Evolutionary conservation across 2,888 invertebrate species (phyloP).

Genomic region (Micropterix aruncella): DNA sequence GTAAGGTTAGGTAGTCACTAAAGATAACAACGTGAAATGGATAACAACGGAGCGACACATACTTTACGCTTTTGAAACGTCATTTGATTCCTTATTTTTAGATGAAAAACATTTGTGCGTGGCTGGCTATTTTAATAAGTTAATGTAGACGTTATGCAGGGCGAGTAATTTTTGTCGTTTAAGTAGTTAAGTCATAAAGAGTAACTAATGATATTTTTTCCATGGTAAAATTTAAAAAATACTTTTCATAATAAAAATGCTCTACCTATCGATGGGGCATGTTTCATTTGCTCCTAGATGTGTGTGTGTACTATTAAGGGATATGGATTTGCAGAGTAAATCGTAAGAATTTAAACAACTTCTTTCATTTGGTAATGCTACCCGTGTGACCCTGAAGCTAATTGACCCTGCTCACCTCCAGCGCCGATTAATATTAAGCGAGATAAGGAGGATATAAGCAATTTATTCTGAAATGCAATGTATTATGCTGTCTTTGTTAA

Average conservation of each 20-base stretch:
- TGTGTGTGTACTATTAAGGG: neutral
- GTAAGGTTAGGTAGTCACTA: no score
- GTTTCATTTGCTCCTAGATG: neutral
- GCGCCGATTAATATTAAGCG: no score
- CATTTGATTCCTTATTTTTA: neutral
- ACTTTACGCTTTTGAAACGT: no score
- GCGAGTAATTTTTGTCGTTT: neutral
- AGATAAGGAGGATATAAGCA: no score
- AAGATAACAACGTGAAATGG: no score
- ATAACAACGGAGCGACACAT: no score
- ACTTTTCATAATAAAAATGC: neutral
- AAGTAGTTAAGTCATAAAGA: neutral
- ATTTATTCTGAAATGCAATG: no score
- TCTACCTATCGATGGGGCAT: neutral
- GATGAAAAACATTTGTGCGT: neutral
- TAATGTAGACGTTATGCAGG: neutral
- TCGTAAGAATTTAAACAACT: neutral
- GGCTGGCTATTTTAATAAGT: neutral
- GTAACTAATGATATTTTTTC: neutral
- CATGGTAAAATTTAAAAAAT: neutral
- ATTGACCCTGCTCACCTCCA: no score
- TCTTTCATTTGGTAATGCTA: no score
- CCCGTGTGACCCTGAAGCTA: no score
- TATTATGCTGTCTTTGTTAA: no score
- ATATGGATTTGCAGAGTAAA: neutral